These are phyloP conservation scores for Dasypolia templi DNA, from an alignment of 2,888 invertebrate species.

Conservation along the genomic window DNA sequence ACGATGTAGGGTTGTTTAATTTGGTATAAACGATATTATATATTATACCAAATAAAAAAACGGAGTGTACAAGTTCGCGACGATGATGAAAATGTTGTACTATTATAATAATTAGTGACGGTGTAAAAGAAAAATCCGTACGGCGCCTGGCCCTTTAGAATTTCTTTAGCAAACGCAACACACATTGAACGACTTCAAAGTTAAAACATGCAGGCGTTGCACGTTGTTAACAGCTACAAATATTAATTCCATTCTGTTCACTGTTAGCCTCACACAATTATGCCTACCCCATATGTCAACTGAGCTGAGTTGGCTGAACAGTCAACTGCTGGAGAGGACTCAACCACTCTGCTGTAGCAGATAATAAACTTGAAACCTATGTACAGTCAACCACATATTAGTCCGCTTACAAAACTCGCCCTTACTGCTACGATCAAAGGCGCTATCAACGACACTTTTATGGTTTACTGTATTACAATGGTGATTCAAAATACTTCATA, in stretches of 20 bases:
- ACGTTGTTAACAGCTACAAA: neutral
- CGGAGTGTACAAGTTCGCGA: neutral
- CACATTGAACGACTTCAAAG: neutral
- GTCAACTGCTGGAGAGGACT: neutral
- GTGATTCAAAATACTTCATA: neutral
- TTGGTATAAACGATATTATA: neutral
- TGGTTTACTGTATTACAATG: neutral
- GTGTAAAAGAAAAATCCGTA: neutral
- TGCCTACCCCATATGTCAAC: neutral
- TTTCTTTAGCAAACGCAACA: neutral
- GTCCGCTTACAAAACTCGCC: neutral
- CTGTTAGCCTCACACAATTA: neutral
- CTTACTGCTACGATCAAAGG: neutral
- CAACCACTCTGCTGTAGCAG: neutral
- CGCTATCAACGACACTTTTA: neutral
- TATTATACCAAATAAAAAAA: neutral
- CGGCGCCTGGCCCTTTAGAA: neutral
- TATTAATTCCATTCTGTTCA: neutral
- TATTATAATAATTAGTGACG: neutral
- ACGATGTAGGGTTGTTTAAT: neutral
- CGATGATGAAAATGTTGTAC: neutral
- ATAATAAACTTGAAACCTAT: neutral
- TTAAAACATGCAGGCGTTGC: neutral
- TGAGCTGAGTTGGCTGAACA: neutral
- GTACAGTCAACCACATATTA: neutral